Base-by-base conservation (phyloP, 2,888 invertebrate species). In the Aphodius sticticus region DNA sequence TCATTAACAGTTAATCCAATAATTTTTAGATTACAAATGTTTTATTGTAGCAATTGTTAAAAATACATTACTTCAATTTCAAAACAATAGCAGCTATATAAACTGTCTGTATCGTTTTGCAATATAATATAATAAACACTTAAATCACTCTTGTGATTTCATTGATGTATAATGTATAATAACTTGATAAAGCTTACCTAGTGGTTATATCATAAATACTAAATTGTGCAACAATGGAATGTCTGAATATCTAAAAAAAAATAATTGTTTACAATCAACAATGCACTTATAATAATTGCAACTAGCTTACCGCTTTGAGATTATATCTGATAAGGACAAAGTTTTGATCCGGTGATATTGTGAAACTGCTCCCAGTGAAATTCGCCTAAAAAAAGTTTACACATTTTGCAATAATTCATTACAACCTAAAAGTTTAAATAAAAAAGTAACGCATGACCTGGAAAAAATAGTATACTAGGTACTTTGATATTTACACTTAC, bases 201-300 rank as follows among this genome's bases (percentile, higher is more conserved):
- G 87, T 90, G 76, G 89, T 90, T 78, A 93, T 90, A 85, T 93
- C 91, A 84, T 92, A 93, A 0, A 94, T 89, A 69, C 91, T 91
- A 86, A 92, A 95, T 84, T 92, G 91, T 0, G 93, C 93, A 15
- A 91, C 89, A 14, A 89, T 90, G 1, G 95, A 95, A 86, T 95
- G 92, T 69, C 95, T 90, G 86, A 93, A 95, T 26, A 92, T 89
- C 94, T 94, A 89, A 81, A 89, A 81, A 86, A 83, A 78, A 84
- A 85, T 16, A 88, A 82, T 69, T 89, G 84, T 81, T 87, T 69
- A 74, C 38, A 77, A 35, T 77, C 69, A 75, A 69, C 16, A 9
- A 76, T 38, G 7, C n/a, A n/a, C 6, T 78, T 26, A n/a, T 16
- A 36, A 53, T 6, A 75, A 16, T 15, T 14, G 12, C 53, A 71